A percentile compares a stretch with the other conserved stretches of the same genome.
Conservation (phyloP, 2,888 invertebrate species). For the Pammene aurita region DNA sequence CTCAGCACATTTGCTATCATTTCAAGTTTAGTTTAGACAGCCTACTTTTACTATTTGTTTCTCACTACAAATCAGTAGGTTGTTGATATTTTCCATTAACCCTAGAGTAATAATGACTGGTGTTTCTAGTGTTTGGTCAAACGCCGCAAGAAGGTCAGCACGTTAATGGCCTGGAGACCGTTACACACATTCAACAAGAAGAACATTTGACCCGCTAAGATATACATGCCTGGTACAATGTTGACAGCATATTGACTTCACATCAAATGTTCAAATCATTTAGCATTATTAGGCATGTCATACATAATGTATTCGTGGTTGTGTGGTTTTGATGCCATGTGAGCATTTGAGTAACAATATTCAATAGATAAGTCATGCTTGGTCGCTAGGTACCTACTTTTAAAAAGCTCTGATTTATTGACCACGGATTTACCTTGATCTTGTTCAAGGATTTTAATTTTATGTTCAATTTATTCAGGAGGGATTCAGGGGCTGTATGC, state of each 20-base stretch:
- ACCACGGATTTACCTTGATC: too few species aligned
- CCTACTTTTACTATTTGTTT: conserved; percentile 26
- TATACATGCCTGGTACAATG: not conserved
- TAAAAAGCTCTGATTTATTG: too few species aligned
- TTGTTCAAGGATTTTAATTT: too few species aligned
- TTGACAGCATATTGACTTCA: conserved; percentile 11
- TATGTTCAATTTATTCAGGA: too few species aligned
- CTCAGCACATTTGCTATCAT: not conserved
- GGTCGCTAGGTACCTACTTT: too few species aligned
- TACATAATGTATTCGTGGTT: too few species aligned
- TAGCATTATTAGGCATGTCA: too few species aligned
- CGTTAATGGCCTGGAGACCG: conserved; percentile 28
- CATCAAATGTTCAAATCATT: not conserved
- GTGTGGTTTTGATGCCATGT: too few species aligned
- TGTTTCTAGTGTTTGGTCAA: conserved; percentile 29
- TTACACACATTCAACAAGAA: conserved; percentile 18
- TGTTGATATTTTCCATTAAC: conserved; percentile 33
- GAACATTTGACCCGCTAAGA: conserved; percentile 7
- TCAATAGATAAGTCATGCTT: too few species aligned
- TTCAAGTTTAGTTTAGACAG: not conserved
- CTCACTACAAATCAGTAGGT: conserved; percentile 5
- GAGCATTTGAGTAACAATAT: too few species aligned
- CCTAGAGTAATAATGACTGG: conserved; percentile 14
- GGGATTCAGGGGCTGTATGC: too few species aligned
- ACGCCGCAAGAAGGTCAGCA: conserved; percentile 25